Evolutionary conservation across 2,797 vertebrate species (phyloP).

Genomic region (Emydoidea blandingii): DNA sequence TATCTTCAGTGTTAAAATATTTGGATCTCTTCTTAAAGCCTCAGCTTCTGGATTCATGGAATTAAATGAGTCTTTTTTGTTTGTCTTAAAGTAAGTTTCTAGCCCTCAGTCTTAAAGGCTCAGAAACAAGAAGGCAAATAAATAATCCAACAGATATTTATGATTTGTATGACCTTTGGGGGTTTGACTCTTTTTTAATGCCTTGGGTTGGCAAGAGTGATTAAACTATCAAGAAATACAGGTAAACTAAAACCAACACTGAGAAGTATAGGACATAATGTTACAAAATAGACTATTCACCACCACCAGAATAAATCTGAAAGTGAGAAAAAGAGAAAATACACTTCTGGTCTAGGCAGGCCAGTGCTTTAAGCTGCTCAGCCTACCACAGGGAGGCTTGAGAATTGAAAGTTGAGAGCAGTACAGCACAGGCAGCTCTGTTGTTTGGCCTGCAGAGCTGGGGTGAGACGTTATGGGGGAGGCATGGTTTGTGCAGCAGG

Average conservation of each 20-base stretch:
- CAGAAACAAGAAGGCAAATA: neutral
- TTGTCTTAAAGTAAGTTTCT: neutral
- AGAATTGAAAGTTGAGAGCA: neutral
- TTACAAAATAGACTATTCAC: neutral
- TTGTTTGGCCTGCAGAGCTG: neutral
- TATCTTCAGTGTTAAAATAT: neutral
- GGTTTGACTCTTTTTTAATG: neutral
- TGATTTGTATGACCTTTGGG: neutral
- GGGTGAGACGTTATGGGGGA: neutral
- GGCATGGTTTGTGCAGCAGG: neutral
- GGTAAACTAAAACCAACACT: neutral
- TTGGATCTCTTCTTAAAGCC: neutral
- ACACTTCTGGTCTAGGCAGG: neutral
- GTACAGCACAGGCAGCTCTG: neutral
- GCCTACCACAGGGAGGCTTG: neutral
- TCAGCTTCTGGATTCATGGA: neutral
- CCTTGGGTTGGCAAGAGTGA: neutral
- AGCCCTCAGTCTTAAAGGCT: neutral
- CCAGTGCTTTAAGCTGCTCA: neutral
- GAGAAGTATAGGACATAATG: neutral
- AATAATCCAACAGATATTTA: neutral
- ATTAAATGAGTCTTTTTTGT: neutral
- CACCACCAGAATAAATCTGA: neutral
- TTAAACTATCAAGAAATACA: neutral
- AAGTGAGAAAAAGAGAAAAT: neutral